Base-by-base conservation (phyloP, 2,888 invertebrate species). In the Cartodere bifasciata region DNA sequence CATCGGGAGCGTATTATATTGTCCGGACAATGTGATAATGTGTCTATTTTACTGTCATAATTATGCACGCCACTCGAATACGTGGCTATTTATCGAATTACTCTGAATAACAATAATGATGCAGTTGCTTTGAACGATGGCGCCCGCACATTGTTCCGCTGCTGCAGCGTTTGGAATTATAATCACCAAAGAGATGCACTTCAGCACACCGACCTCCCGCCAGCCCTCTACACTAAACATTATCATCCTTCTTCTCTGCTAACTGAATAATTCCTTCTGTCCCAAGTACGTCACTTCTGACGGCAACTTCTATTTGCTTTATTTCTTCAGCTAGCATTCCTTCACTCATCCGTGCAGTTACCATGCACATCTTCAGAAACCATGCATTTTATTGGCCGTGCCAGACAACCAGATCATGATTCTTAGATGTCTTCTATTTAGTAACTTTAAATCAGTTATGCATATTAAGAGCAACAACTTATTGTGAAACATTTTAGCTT, bases 21-120 rank as follows among this genome's bases (percentile, higher is more conserved):
- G 13, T 13, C 11, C 28, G 16, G 24, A 22, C 23, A 27, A 29
- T 28, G 36, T 36, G 40, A 38, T 38, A 38, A 40, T 38, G 32
- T 36, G 34, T 38, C 38, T 34, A 33, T 40, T 38, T 36, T 36
- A 38, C 29, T 29, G 28, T 28, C 36, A 34, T 38, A 40, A 40
- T 40, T 40, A 38, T 35, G 34, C 34, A 30, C 34, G 32, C 32
- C 29, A 32, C 31, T 27, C 21, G 27, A 30, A 23, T 38, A 37
- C 37, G 40, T 37, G 36, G 36, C 34, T 31, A 40, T 40, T 40
- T 38, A 40, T 40, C 37, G 40, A 40, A 40, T 40, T 40, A 38
- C 34, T 27, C 31, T 28, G 40, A 29, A 28, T 36, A 36, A 36
- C 36, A 40, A 33, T 38, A 36, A 40, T 35, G 37, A 38, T 25